These are phyloP conservation scores for Euproctis similis DNA, from an alignment of 2,888 invertebrate species.

Conservation along the genomic window DNA sequence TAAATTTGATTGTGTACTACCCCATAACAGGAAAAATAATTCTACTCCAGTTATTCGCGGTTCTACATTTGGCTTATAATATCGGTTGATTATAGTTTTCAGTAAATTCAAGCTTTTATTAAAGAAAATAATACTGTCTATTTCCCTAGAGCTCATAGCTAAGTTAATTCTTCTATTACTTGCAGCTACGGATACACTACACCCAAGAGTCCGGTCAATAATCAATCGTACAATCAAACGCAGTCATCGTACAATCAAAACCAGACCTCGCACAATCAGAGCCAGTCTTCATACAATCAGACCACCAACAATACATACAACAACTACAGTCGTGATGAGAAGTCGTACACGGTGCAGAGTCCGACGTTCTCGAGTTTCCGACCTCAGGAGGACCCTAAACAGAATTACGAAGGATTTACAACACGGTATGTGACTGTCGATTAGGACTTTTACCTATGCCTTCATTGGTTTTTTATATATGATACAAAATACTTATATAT, in stretches of 20 bases:
- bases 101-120: no score
- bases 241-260: conserved; percentile 8
- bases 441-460: no score
- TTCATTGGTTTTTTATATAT: no score
- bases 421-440: conserved; percentile 69
- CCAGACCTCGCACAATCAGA: conserved; percentile 13
- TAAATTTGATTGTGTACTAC: no score
- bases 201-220: conserved; percentile 16
- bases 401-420: conserved; percentile 80
- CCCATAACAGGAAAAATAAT: no score
- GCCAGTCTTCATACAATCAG: conserved; percentile 30
- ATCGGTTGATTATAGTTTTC: no score
- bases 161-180: no score
- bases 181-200: conserved; percentile 15
- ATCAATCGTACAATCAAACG: conserved; percentile 5
- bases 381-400: conserved; percentile 59
- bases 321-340: conserved; percentile 31
- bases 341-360: conserved; percentile 46
- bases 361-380: conserved; percentile 64
- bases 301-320: conserved; percentile 26
- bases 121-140: no score
- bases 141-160: no score
- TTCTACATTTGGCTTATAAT: no score
- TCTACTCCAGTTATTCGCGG: no score
- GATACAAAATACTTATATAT: not conserved